Conservation (phyloP, 1,140 invertebrate species). For the Drosophila virilis region DNA sequence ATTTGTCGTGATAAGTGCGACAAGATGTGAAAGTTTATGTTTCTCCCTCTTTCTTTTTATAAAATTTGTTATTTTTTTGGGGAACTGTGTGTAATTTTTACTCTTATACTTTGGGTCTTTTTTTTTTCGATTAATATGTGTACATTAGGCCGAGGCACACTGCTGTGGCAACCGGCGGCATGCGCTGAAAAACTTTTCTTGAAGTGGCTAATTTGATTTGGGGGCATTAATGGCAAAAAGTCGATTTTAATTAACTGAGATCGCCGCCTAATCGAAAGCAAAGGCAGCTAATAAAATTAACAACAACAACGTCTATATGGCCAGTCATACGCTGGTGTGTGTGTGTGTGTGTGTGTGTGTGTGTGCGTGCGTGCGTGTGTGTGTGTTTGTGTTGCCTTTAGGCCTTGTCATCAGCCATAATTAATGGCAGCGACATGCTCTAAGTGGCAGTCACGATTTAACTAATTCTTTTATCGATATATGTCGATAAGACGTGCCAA, state of each 20-base stretch:
- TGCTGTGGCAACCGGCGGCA: slow-evolving; percentile 46
- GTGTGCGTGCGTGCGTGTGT: slow-evolving; percentile 16
- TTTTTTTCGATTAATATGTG: slow-evolving; percentile 19
- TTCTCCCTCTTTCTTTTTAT: too few relatives aligned
- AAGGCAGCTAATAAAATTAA: slow-evolving; percentile 73
- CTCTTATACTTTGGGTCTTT: neutral
- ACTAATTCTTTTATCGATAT: slow-evolving; percentile 83
- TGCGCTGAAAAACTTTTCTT: slow-evolving; percentile 45
- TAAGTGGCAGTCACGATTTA: slow-evolving; percentile 79
- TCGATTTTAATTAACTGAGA: slow-evolving; percentile 81
- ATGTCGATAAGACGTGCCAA: slow-evolving; percentile 77
- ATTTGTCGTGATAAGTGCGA: neutral
- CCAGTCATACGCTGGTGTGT: slow-evolving; percentile 2
- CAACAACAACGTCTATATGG: slow-evolving; percentile 51
- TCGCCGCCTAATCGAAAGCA: slow-evolving; percentile 63
- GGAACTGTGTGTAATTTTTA: too few relatives aligned
- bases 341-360: slow-evolving; percentile 9
- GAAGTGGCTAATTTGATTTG: slow-evolving; percentile 71
- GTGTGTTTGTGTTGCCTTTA: slow-evolving; percentile 6
- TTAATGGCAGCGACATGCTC: slow-evolving; percentile 83
- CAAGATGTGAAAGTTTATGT: too few relatives aligned
- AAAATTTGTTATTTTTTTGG: too few relatives aligned
- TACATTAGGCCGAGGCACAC: slow-evolving; percentile 9
- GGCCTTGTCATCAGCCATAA: slow-evolving; percentile 76
- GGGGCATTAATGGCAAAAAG: slow-evolving; percentile 79